A percentile compares a stretch with the other conserved stretches of the same genome.
Conservation (phyloP, 2,888 invertebrate genomes). For the Hirtodrosophila cameraria region DNA sequence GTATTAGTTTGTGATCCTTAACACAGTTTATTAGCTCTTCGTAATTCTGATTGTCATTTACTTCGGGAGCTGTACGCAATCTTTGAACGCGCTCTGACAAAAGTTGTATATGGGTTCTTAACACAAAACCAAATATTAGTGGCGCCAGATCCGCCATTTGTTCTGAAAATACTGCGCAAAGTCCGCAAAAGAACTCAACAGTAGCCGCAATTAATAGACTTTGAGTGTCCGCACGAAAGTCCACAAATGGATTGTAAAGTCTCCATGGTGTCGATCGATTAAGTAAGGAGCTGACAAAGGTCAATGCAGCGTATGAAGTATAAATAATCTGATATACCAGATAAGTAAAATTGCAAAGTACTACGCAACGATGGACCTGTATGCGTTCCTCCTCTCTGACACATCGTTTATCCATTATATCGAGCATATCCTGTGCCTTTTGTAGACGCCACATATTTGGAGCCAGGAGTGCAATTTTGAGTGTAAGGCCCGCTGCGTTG, state of each 20-base stretch:
- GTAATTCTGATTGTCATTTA: constrained; percentile 7
- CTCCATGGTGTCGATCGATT: constrained; percentile 40
- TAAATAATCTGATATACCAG: too few species aligned
- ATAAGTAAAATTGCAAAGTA: too few species aligned
- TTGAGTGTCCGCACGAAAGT: constrained; percentile 13
- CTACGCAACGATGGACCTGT: too few species aligned
- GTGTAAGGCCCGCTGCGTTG: constrained; percentile 11
- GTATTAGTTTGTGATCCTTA: constrained; percentile 38
- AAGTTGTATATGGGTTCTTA: constrained; percentile 33
- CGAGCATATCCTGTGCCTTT: not conserved
- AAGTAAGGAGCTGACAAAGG: constrained; percentile 22
- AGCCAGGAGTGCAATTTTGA: constrained; percentile 8
- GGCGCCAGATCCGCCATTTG: constrained; percentile 33
- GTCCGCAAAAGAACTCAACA: constrained; percentile 8
- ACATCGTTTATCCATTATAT: too few species aligned
- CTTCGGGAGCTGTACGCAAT: constrained; percentile 10
- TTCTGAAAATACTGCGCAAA: not conserved
- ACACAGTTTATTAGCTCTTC: constrained; percentile 39
- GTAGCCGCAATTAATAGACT: constrained; percentile 21
- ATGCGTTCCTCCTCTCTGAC: too few species aligned
- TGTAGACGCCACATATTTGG: too few species aligned
- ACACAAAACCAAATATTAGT: constrained; percentile 21
- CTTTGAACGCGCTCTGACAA: constrained; percentile 21
- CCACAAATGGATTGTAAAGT: constrained; percentile 41
- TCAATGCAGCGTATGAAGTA: not conserved